Evolutionary conservation across 2,888 invertebrate genomes (phyloP), one percentile per base, ranked within the genome.

Genomic region (Tryphoninae sp.): DNA sequence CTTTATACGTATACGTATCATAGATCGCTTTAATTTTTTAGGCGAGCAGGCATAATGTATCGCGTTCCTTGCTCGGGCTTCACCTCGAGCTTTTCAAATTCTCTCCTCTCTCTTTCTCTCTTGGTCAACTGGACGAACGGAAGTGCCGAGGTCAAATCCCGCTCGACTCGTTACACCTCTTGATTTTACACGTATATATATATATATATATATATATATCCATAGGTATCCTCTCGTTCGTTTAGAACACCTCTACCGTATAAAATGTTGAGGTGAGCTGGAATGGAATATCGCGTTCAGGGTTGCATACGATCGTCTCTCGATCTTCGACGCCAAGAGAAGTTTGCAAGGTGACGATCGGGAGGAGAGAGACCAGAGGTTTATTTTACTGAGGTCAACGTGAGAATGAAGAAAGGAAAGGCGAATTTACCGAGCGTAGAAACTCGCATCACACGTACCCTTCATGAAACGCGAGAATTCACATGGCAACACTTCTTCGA

Each of bases 231-330:
- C 62, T 76, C 51, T 75, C 79, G 62, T 78, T 83, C 84, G 86
- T 87, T 86, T 87, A 86, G 84, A 84, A 80, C 61, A 76, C 76
- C 76, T 85, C 86, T 83, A 77, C 85, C 62, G 84, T 86, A 88
- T 88, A 85, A 86, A 87, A 88, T 86, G 86, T 88, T 88, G 86
- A 89, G 88, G 88, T 86, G 84, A 89, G 82, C 86, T 71, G 87
- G 86, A 88, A 88, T 86, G 85, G 86, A 86, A 89, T 88, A 88
- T 88, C 83, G 84, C 85, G 88, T 86, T 83, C 89, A 89, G 88
- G 88, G 88, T 86, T 89, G 86, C 77, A 59, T 42, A n/a, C 55
- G 61, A 72, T 73, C 75, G 72, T 73, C 76, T 73, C 78, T 72
- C 64, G 49, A 59, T 67, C 59, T 75, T 78, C 78, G 26, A 40